Evolutionary conservation across 2,113 vertebrate species (phyloP), one percentile per base, ranked within the genome.

Genomic region (Parus major): DNA sequence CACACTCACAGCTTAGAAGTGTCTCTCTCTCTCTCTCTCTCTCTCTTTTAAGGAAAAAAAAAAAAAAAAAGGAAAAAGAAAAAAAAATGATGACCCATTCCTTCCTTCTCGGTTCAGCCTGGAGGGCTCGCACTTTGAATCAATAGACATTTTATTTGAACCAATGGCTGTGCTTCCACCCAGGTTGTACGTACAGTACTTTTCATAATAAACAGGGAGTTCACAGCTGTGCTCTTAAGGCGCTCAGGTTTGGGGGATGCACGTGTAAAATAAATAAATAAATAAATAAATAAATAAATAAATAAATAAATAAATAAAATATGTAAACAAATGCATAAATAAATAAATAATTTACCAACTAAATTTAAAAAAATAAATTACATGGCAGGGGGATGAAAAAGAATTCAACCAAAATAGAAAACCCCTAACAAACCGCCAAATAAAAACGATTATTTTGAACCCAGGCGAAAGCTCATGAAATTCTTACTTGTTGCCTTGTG

Each of bases 151-250:
- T 96, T 97, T 89, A 69, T 84, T 61, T 93, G 97, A 97, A 85
- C 97, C 97, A 98, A 98, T 98, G 96, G 93, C 96, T 97, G 97
- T 68, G 79, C 84, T 97, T 96, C 97, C 92, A 84, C 88, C 92
- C 95, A 96, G 76, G 57, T 60, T 95, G 85, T 92, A 83, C 78
- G 76, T 96, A 95, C 92, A 86, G 59, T 93, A 90, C 88, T 94
- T 70, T 95, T 95, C 72, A 70, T 84, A 92, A 94, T 93, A 95
- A 96, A 95, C 84, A 64, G 13, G 31, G 78, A 36, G 70, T 92
- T 94, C 96, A 69, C 96, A 93, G 92, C 87, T 97, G 96, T 96
- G 86, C 49, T 87, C 65, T 88, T 92, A 94, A 88, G 93, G 56
- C 28, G 65, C 78, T 80, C 91, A 91, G 87, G 56, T 80, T 86